Conservation (phyloP, 1,140 invertebrate species). For the Heliconius himera region DNA sequence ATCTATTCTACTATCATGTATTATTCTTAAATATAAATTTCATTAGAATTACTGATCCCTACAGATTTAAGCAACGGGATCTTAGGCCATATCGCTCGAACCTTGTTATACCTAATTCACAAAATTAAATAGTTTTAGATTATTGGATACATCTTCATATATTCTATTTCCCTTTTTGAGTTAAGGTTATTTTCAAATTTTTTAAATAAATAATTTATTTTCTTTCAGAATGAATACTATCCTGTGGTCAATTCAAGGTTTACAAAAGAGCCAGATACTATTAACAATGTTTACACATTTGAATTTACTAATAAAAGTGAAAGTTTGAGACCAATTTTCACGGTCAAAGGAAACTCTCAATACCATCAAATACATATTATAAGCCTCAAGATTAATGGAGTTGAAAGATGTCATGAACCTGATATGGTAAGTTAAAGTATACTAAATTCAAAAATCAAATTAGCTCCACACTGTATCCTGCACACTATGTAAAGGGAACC, state of each 20-base stretch:
- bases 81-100: too few relatives aligned
- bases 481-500: not conserved
- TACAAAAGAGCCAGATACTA: not conserved
- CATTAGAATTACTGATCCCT: too few relatives aligned
- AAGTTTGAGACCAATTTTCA: not conserved
- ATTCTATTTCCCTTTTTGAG: too few relatives aligned
- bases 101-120: too few relatives aligned
- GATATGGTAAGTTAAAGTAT: not conserved
- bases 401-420: constrained; percentile 7
- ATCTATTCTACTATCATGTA: too few relatives aligned
- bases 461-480: not conserved
- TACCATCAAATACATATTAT: constrained; percentile 1
- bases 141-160: too few relatives aligned
- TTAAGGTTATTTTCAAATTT: too few relatives aligned
- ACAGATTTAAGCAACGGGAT: too few relatives aligned
- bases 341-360: not conserved
- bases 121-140: too few relatives aligned
- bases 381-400: constrained; percentile 7
- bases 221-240: not conserved
- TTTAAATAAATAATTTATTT: too few relatives aligned
- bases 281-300: not conserved
- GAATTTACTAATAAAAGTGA: not conserved
- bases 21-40: too few relatives aligned
- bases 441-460: too few relatives aligned
- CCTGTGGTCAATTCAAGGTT: not conserved